These are phyloP conservation scores for Lagopus muta DNA, from an alignment of 2,113 vertebrate species.

Conservation along the genomic window DNA sequence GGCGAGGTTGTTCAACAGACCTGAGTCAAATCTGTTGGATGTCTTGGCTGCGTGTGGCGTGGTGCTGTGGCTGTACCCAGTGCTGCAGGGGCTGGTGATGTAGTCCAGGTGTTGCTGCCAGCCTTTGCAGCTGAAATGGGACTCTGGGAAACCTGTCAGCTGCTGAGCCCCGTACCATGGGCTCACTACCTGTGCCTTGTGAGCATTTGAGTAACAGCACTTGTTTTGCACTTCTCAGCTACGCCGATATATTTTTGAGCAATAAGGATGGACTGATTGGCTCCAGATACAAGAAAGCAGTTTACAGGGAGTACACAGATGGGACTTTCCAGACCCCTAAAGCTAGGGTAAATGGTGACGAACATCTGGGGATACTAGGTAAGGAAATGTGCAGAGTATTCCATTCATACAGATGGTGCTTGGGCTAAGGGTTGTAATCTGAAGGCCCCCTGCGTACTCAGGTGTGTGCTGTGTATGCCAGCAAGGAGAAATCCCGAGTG, in stretches of 20 bases:
- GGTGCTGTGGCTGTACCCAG: background rate
- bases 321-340: conserved; percentile 76
- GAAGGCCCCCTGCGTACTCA: background rate
- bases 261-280: conserved; percentile 73
- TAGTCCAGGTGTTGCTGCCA: fast-evolving
- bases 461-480: background rate
- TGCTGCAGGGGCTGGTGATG: background rate
- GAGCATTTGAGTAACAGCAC: background rate
- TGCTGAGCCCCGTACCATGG: background rate
- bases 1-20: background rate
- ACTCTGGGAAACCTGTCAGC: background rate
- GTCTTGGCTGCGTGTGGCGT: background rate
- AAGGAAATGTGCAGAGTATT: background rate
- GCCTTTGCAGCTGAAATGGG: background rate
- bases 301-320: conserved; percentile 80
- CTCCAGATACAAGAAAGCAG: conserved; percentile 81
- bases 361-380: conserved; percentile 82
- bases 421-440: background rate
- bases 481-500: background rate
- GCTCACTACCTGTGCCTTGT: background rate
- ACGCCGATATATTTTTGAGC: conserved; percentile 76
- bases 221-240: conserved; percentile 69
- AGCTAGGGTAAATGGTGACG: conserved; percentile 49
- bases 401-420: background rate
- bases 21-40: background rate